Evolutionary conservation across 2,888 invertebrate species (phyloP).

Genomic region (Tetropium fuscum): DNA sequence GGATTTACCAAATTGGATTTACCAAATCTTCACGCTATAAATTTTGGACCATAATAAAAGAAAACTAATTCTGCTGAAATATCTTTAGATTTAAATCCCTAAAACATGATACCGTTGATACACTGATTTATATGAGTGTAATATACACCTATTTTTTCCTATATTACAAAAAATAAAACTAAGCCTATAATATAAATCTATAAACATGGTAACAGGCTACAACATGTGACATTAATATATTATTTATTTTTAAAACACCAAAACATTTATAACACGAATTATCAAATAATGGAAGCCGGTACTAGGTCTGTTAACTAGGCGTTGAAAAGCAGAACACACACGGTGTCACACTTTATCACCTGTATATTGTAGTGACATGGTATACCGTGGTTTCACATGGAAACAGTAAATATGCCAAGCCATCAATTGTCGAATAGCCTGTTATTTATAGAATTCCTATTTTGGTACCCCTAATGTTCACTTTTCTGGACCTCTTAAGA

Average conservation of each 20-base stretch:
- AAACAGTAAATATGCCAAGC: conserved; percentile 17
- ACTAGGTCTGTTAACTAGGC: not conserved
- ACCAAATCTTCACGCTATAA: too few species aligned
- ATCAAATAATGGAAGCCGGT: not conserved
- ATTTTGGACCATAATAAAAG: too few species aligned
- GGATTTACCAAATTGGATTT: too few species aligned
- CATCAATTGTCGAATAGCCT: conserved; percentile 11
- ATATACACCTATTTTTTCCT: too few species aligned
- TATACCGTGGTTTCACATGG: conserved; percentile 13
- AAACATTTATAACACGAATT: not conserved
- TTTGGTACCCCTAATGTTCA: conserved; percentile 9
- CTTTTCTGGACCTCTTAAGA: too few species aligned
- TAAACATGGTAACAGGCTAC: too few species aligned
- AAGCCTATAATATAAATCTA: too few species aligned
- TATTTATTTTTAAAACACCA: not conserved
- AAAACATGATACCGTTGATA: too few species aligned
- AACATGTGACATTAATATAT: not conserved
- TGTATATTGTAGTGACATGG: conserved; percentile 12
- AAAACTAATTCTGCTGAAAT: too few species aligned
- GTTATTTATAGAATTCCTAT: conserved; percentile 15
- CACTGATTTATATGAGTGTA: too few species aligned
- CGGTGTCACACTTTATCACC: conserved; percentile 10
- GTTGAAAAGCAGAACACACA: conserved; percentile 10
- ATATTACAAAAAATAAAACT: too few species aligned
- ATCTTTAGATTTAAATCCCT: too few species aligned